Percentiles rank a stretch among this genome's conserved stretches.
Evolutionary conservation across 2,797 vertebrate genomes (phyloP).

Genomic region (Diplodus puntazzo): DNA sequence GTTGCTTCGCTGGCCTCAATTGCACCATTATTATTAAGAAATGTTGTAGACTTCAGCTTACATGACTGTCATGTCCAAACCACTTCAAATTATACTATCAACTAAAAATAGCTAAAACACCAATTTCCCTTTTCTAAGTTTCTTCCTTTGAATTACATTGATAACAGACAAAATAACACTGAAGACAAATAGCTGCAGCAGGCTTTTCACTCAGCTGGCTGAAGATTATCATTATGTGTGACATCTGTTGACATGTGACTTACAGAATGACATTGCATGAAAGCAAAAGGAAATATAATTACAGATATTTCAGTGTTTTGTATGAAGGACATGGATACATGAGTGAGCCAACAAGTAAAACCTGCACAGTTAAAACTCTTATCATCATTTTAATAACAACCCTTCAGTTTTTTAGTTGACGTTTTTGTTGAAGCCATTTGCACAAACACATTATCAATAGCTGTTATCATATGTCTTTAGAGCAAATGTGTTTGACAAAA

Average conservation of each 20-base stretch:
- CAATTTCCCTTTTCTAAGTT: not conserved
- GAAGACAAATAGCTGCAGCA: conserved; percentile 14
- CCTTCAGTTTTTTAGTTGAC: not conserved
- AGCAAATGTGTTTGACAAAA: conserved; percentile 1
- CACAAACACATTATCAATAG: not conserved
- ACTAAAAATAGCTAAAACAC: not conserved
- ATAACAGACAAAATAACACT: conserved; percentile 14
- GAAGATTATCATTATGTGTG: conserved; percentile 13
- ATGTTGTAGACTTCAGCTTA: not conserved
- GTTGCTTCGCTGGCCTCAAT: not conserved
- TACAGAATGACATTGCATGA: not conserved
- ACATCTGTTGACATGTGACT: not conserved
- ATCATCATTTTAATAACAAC: not conserved
- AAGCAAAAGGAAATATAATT: conserved; percentile 9
- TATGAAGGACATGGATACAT: not conserved
- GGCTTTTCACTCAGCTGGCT: conserved; percentile 19
- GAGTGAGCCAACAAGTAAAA: not conserved
- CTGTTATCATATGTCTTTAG: not conserved
- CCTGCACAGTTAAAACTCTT: not conserved
- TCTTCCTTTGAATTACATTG: conserved; percentile 4
- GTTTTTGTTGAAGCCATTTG: not conserved
- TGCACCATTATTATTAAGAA: not conserved
- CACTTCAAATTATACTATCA: not conserved
- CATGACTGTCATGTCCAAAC: conserved; percentile 3
- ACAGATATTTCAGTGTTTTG: conserved; percentile 1